Percentiles rank a stretch among this genome's conserved stretches.
Evolutionary conservation across 1,140 invertebrate genomes (phyloP).

Genomic region (Zaprionus ghesquierei): DNA sequence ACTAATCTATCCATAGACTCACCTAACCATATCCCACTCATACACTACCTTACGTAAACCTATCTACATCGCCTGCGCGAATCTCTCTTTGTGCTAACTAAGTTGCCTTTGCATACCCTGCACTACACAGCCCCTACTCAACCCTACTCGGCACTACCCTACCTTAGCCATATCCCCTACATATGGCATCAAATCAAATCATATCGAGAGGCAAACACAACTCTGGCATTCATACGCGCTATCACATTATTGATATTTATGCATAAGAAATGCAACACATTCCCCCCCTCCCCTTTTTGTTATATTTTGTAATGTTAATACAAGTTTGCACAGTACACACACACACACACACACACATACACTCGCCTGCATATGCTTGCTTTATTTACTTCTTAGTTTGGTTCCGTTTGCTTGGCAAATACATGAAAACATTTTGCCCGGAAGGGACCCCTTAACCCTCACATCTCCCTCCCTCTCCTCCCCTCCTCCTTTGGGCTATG

Average conservation of each 20-base stretch:
- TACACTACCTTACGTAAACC: background rate
- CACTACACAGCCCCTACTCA: background rate
- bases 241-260: slow-evolving; percentile 39
- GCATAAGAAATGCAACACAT: slow-evolving; percentile 28
- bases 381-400: slow-evolving; percentile 4
- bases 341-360: background rate
- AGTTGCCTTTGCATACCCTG: background rate
- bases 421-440: background rate
- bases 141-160: background rate
- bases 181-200: slow-evolving; percentile 34
- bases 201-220: slow-evolving; percentile 38
- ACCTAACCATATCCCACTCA: background rate
- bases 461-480: too few relatives aligned
- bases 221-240: slow-evolving; percentile 17
- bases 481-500: background rate
- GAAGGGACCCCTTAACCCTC: background rate
- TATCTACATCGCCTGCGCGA: too few relatives aligned
- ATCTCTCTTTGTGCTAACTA: too few relatives aligned
- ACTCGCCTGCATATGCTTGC: background rate
- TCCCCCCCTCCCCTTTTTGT: background rate
- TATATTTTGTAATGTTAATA: slow-evolving; percentile 14
- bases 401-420: slow-evolving; percentile 11
- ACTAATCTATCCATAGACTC: background rate
- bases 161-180: background rate
- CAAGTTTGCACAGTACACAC: background rate